phyloP scores from a whole-genome alignment of 2,797 vertebrate genomes.

The Sebastes nivosus region DNA sequence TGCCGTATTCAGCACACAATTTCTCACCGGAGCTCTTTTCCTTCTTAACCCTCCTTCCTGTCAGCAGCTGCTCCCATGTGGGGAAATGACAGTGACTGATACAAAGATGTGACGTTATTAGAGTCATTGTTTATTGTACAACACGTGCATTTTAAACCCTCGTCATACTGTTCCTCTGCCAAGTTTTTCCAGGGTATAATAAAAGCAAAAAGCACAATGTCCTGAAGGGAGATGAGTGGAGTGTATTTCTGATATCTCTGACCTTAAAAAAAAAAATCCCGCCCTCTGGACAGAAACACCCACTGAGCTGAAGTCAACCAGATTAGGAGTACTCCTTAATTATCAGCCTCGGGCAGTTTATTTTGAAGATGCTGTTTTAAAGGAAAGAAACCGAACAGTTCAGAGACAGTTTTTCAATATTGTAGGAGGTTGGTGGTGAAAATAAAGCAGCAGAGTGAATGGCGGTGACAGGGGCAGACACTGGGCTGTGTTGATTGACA shows the following conservation, averaged over 20 bases:
- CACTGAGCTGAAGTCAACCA: slow-evolving; percentile 46
- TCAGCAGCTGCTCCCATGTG: slow-evolving; percentile 31
- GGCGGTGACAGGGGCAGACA: slow-evolving; percentile 34
- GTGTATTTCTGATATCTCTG: slow-evolving; percentile 58
- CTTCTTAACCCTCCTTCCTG: slow-evolving; percentile 23
- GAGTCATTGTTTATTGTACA: slow-evolving; percentile 43
- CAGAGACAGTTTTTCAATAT: background rate
- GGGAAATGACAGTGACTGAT: slow-evolving; percentile 40
- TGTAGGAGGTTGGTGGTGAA: slow-evolving; percentile 10
- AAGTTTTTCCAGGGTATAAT: slow-evolving; percentile 48
- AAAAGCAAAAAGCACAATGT: slow-evolving; percentile 43
- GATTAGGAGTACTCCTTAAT: slow-evolving; percentile 55
- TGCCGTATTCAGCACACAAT: slow-evolving; percentile 18
- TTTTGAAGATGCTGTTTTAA: slow-evolving; percentile 52
- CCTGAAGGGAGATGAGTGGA: slow-evolving; percentile 49
- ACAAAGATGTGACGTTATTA: slow-evolving; percentile 19
- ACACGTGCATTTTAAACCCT: slow-evolving; percentile 35
- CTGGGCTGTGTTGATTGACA: slow-evolving; percentile 66
- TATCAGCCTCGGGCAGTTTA: slow-evolving; percentile 58
- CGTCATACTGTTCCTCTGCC: slow-evolving; percentile 31
- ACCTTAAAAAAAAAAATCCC: slow-evolving; percentile 61
- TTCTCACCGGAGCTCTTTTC: background rate
- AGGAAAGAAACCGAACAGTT: slow-evolving; percentile 4
- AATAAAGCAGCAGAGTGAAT: slow-evolving; percentile 42
- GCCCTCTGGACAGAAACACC: slow-evolving; percentile 60